Base-by-base conservation (phyloP, 1,140 invertebrate species). In the Bombus pyrosoma region DNA sequence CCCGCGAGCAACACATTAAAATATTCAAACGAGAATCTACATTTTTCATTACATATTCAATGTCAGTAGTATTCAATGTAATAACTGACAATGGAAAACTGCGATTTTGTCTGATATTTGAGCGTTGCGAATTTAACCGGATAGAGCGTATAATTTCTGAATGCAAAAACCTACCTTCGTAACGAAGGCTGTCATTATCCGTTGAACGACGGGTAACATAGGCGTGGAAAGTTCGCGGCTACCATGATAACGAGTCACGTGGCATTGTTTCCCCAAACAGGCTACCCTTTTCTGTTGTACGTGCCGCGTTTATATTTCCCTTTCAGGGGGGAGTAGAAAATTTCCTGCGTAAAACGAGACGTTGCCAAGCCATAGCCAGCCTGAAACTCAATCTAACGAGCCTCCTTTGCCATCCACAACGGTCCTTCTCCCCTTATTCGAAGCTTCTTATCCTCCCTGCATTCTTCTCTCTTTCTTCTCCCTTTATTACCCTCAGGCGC, bases 351-450 rank as follows among this genome's bases (percentile, higher is more conserved):
- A 41, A 83, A 82, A 76, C 62, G 59, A 75, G 81, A 41, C 59
- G 57, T 47, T 64, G 47, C 41, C 32, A 47, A 15, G 2, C 69
- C 41, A 72, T 72, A 39, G 69, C 39, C 37, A 43, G 28, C 3
- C 57, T 32, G 80, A 66, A 76, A 83, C 81, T 83, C 81, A 83
- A 83, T 83, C 81, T 83, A 83, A 83, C 81, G 73, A 83, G 81
- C 22, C 81, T 76, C 28, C 73, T 66, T 83, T 39, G 73, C 62
- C 41, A 76, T 83, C 73, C 62, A 12, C 62, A n/a, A n/a, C 59
- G 59, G 15, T 59, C 12, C 57, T n/a, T 15, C 47, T 47, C 28
- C 8, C 12, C 34, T 10, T 9, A 25, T 25, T 66, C 32, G 13
- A 64, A 68, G 78, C 53, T 80, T 71, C 66, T 83, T 83, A 83